Conservation (phyloP, 2,888 invertebrate species). For the Caprella mutica region DNA sequence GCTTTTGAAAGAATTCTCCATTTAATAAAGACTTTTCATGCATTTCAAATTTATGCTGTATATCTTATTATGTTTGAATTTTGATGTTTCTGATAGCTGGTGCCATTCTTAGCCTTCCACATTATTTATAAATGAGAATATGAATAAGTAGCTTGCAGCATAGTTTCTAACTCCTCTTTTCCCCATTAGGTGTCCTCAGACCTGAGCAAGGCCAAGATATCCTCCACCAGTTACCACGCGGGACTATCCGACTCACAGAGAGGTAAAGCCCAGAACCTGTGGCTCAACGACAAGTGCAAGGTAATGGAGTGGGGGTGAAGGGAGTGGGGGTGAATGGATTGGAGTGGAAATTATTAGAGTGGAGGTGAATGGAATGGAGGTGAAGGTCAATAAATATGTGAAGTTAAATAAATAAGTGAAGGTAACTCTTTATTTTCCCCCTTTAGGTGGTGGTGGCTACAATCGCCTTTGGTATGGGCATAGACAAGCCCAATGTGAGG, state of each 20-base stretch:
- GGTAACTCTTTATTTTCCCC: no score
- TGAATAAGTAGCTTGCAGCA: no score
- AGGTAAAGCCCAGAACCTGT: slow-evolving; percentile 63
- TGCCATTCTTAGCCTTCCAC: no score
- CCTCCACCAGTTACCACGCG: slow-evolving; percentile 65
- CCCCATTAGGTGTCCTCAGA: slow-evolving; percentile 59
- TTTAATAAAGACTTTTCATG: no score
- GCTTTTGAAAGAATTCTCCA: no score
- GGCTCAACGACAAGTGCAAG: slow-evolving; percentile 62
- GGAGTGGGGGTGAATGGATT: neutral
- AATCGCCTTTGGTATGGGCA: slow-evolving; percentile 98
- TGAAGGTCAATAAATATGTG: no score
- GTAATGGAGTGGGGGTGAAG: slow-evolving; percentile 10
- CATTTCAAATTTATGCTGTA: no score
- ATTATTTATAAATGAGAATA: no score
- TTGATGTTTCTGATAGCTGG: no score
- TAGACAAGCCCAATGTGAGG: slow-evolving; percentile 86
- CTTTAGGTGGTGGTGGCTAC: slow-evolving; percentile 77
- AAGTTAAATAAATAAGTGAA: no score
- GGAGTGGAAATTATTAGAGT: neutral
- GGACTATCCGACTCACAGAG: slow-evolving; percentile 61
- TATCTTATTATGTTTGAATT: no score
- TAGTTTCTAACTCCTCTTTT: no score
- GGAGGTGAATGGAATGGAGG: neutral
- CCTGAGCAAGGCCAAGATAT: slow-evolving; percentile 51